phyloP scores from a whole-genome alignment of 23 tunicate species.

The Trididemnum nubilum region DNA sequence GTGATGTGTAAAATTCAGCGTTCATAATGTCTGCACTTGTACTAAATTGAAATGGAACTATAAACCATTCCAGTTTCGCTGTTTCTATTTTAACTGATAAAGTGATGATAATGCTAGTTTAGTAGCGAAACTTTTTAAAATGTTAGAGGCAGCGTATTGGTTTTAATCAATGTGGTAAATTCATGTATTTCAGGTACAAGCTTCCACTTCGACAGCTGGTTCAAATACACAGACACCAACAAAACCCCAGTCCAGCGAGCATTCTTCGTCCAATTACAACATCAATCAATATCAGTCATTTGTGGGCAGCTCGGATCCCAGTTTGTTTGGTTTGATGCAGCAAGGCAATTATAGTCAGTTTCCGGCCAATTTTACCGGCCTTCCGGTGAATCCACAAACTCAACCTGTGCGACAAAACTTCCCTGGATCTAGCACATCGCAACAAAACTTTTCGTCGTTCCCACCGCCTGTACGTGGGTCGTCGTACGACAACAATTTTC shows the following conservation, averaged over 20 bases:
- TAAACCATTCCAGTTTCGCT: too few relatives aligned
- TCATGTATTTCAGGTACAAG: too few relatives aligned
- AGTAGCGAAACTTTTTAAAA: too few relatives aligned
- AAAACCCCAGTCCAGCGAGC: conserved; percentile 7
- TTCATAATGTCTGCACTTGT: too few relatives aligned
- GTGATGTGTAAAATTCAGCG: too few relatives aligned
- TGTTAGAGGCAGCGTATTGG: too few relatives aligned
- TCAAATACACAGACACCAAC: conserved; percentile 28
- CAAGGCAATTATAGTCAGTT: conserved; percentile 11
- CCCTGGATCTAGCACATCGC: neutral
- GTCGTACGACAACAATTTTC: conserved; percentile 23
- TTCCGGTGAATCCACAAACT: conserved; percentile 12
- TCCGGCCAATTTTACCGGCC: conserved; percentile 16
- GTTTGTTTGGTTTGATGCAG: conserved; percentile 28
- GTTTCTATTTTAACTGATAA: too few relatives aligned
- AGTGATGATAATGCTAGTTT: too few relatives aligned
- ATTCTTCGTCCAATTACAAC: conserved; percentile 21
- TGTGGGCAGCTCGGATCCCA: conserved; percentile 45
- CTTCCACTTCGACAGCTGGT: conserved; percentile 1
- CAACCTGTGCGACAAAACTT: conserved; percentile 19
- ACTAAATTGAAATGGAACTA: too few relatives aligned
- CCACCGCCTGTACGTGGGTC: conserved; percentile 5
- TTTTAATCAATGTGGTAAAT: too few relatives aligned
- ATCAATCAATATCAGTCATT: conserved; percentile 73
- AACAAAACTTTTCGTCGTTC: conserved; percentile 24